Conservation (phyloP, 2,797 vertebrate species). For the Lacerta viridis region DNA sequence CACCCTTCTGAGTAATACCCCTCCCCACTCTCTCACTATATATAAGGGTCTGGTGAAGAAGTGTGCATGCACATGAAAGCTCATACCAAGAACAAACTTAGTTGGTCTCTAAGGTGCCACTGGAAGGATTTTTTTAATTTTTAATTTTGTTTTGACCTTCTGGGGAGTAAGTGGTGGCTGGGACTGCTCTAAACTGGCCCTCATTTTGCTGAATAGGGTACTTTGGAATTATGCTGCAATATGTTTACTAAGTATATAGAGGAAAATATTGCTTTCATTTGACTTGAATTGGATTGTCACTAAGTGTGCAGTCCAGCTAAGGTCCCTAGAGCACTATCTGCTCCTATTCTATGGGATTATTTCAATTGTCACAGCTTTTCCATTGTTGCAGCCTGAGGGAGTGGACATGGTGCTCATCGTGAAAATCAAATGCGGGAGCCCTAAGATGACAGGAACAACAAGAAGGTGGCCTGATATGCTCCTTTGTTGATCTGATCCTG, state of each 20-base stretch:
- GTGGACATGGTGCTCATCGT: background rate
- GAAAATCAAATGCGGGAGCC: background rate
- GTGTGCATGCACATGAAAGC: too few species aligned
- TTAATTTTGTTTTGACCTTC: too few species aligned
- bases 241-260: background rate
- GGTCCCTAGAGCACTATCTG: background rate
- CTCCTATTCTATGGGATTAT: background rate
- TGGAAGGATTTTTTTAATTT: too few species aligned
- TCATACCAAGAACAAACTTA: too few species aligned
- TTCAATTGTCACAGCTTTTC: background rate
- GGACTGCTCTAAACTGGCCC: too few species aligned
- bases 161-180: too few species aligned
- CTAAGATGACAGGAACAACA: background rate
- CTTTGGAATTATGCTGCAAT: background rate
- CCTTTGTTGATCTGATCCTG: background rate
- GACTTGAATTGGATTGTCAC: background rate
- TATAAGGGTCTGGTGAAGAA: too few species aligned
- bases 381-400: background rate
- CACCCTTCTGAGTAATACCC: too few species aligned
- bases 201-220: too few species aligned
- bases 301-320: background rate
- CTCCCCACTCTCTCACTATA: too few species aligned
- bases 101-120: too few species aligned
- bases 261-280: conserved; percentile 10
- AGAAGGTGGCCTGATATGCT: background rate